Evolutionary conservation across 2,113 vertebrate genomes (phyloP), one percentile per base, ranked within the genome.

Genomic region (Pogonocichla stellata): DNA sequence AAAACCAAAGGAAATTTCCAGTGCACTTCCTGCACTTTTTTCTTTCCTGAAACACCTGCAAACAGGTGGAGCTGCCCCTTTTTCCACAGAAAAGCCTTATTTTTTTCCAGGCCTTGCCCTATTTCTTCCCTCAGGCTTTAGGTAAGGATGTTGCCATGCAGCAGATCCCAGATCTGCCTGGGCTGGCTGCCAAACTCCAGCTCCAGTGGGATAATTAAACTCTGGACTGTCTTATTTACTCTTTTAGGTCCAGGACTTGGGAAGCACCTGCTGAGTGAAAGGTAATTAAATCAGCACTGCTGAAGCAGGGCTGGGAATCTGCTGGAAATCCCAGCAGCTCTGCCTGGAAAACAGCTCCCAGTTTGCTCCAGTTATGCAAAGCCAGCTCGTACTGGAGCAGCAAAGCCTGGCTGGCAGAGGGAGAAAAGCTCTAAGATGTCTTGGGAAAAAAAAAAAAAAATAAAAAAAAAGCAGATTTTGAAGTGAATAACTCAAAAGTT

Each of bases 201-300:
- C 94, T 85, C 97, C 97, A 88, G 42, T 53, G 65, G 58, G 94
- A 95, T 97, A 97, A 98, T 98, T 97, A 97, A 97, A 97, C 93
- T 90, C 88, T 75, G 72, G 73, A 54, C 66, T 77, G 38, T 72
- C 81, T 87, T 81, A 72, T 50, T 57, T 40, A 89, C 88, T 95
- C 95, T 80, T 58, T 73, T 3, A 87, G 50, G 77, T 28, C 31
- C 65, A 93, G 70, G 78, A 80, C 74, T 80, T 80, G 93, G 25
- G 69, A 96, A 93, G 94, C 90, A 91, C 94, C 97, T 96, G 97
- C 97, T 93, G 93, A 97, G 94, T 40, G 80, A 80, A 70, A 91
- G 90, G 93, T 90, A 97, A 97, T 97, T 97, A 95, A 95, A 60
- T 70, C 80, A 81, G 36, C 90, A 20, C 84, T 47, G 58, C 73